phyloP scores from a whole-genome alignment of 2,797 vertebrate genomes.

The Eremophila alpestris region DNA sequence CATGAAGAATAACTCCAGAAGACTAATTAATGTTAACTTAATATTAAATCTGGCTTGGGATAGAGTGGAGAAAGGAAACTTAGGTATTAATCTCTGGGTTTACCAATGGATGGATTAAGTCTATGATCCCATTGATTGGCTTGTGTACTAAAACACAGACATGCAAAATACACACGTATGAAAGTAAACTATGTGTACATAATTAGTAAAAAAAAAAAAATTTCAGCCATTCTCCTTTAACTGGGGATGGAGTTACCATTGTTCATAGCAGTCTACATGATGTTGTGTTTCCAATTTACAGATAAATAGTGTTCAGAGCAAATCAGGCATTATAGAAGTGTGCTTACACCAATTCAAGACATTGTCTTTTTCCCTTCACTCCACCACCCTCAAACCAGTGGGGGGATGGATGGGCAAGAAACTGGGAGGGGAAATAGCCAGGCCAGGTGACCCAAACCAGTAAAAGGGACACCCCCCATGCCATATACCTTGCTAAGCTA shows the following conservation, averaged over 20 bases:
- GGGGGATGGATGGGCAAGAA: accelerated
- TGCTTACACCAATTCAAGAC: neutral
- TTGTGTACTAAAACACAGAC: neutral
- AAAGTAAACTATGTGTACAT: too few species aligned
- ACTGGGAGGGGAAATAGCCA: neutral
- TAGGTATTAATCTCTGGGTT: neutral
- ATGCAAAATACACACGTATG: neutral
- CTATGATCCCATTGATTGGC: neutral
- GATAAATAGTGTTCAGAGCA: neutral
- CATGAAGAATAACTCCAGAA: neutral
- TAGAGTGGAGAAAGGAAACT: neutral
- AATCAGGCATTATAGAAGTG: accelerated
- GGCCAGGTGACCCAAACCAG: neutral
- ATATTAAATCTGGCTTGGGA: neutral
- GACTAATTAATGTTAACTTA: neutral
- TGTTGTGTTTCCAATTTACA: neutral
- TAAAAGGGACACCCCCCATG: accelerated
- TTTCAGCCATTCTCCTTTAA: neutral
- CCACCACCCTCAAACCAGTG: accelerated
- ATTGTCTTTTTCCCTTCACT: neutral
- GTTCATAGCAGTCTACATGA: neutral
- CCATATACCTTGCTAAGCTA: neutral
- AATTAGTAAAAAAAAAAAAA: neutral
- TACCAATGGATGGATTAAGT: neutral
- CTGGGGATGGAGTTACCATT: neutral